Percentiles rank a stretch among this genome's conserved stretches.
These are phyloP conservation scores for Sesamia nonagrioides DNA, from an alignment of 1,140 invertebrate genomes.

Conservation along the genomic window DNA sequence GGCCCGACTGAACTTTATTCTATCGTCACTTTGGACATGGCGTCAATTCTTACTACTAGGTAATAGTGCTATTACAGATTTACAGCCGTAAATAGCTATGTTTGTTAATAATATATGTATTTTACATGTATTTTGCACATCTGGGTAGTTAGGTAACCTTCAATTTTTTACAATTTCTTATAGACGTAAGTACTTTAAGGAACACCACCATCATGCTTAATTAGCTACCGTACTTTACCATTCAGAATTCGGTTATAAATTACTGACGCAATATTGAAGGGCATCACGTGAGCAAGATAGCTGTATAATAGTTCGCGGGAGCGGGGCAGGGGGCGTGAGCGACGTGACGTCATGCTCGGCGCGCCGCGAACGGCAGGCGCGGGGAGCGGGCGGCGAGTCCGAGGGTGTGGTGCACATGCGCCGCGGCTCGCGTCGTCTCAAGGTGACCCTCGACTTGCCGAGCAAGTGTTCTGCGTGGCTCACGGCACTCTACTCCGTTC, in stretches of 20 bases:
- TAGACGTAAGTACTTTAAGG: too few relatives aligned
- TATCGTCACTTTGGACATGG: background rate
- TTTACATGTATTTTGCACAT: too few relatives aligned
- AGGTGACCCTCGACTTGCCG: constrained; percentile 80
- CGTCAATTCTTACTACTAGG: too few relatives aligned
- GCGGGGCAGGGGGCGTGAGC: constrained; percentile 58
- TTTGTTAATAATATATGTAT: too few relatives aligned
- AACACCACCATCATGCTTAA: background rate
- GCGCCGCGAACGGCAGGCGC: constrained; percentile 62
- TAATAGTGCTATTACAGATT: too few relatives aligned
- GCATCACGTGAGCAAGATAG: constrained; percentile 70
- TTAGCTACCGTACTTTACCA: background rate
- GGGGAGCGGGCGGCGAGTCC: constrained; percentile 57
- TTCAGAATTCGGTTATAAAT: background rate
- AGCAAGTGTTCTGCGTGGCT: constrained; percentile 71
- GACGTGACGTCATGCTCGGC: constrained; percentile 72
- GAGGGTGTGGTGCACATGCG: constrained; percentile 86
- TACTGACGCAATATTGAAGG: constrained; percentile 59
- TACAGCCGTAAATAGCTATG: too few relatives aligned
- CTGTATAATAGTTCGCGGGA: background rate
- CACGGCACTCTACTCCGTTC: constrained; percentile 69
- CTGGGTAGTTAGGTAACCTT: too few relatives aligned
- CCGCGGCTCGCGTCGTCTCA: constrained; percentile 72
- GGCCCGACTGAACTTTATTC: background rate
- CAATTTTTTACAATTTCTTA: too few relatives aligned